phyloP scores from a whole-genome alignment of 2,888 invertebrate genomes.

The Lordiphosa andalusiaca region DNA sequence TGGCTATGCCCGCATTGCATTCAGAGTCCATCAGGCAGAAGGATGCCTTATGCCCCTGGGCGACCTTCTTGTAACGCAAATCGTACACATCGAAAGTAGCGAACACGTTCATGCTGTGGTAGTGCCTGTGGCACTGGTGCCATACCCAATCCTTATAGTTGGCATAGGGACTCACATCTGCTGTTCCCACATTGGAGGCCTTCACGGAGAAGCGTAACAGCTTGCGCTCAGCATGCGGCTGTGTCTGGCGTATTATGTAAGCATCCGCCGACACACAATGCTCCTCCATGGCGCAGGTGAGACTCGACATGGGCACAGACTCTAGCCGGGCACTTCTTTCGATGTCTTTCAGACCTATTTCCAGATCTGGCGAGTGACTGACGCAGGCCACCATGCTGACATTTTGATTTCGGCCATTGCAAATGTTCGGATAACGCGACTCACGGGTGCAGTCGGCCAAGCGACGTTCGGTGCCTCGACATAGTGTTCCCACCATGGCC shows the following conservation, averaged over 20 bases:
- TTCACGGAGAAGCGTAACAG: slow-evolving; percentile 71
- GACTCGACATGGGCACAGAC: slow-evolving; percentile 58
- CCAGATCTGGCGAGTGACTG: slow-evolving; percentile 57
- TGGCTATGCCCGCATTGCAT: slow-evolving; percentile 54
- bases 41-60: slow-evolving; percentile 76
- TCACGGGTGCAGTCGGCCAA: slow-evolving; percentile 68
- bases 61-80: slow-evolving; percentile 61
- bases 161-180: slow-evolving; percentile 74
- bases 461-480: slow-evolving; percentile 64
- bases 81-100: slow-evolving; percentile 74
- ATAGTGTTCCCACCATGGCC: slow-evolving; percentile 70
- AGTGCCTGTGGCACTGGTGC: slow-evolving; percentile 76
- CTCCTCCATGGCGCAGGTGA: slow-evolving; percentile 77
- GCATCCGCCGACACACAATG: slow-evolving; percentile 72
- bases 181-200: slow-evolving; percentile 73
- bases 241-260: slow-evolving; percentile 59
- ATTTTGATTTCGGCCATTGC: slow-evolving; percentile 57
- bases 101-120: slow-evolving; percentile 75
- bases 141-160: slow-evolving; percentile 75
- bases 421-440: slow-evolving; percentile 51
- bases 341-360: slow-evolving; percentile 65
- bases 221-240: slow-evolving; percentile 60
- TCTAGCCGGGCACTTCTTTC: slow-evolving; percentile 57
- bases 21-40: slow-evolving; percentile 72
- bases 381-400: slow-evolving; percentile 70